phyloP scores from a whole-genome alignment of 2,797 vertebrate genomes.

The Taeniopygia guttata region DNA sequence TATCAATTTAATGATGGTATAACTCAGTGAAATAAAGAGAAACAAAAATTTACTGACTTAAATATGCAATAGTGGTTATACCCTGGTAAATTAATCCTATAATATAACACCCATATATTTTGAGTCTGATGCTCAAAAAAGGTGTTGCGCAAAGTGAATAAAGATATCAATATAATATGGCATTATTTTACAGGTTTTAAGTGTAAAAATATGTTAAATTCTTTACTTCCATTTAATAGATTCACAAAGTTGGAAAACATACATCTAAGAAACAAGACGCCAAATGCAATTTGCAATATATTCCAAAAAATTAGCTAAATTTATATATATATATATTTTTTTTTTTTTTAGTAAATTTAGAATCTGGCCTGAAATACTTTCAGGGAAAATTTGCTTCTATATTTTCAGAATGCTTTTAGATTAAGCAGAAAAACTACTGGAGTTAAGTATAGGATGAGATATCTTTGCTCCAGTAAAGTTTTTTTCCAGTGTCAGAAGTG shows the following conservation, averaged over 20 bases:
- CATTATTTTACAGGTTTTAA: not conserved
- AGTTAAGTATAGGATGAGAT: not conserved
- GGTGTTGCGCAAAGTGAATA: not conserved
- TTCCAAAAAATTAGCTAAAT: not conserved
- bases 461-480: not conserved
- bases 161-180: not conserved
- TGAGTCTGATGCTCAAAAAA: not conserved
- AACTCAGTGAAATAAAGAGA: conserved; percentile 14
- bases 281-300: not conserved
- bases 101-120: not conserved
- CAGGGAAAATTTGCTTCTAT: not conserved
- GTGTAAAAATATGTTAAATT: not conserved
- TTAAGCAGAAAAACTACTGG: not conserved
- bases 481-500: not conserved
- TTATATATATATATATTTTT: no score
- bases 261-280: not conserved
- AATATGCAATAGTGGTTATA: not conserved
- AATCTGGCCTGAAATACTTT: not conserved
- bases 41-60: not conserved
- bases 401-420: not conserved
- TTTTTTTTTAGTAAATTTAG: not conserved
- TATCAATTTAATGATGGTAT: not conserved
- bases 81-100: not conserved
- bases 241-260: not conserved
- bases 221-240: not conserved